Conservation (phyloP, 2,888 invertebrate species). For the Aleiodes testaceus region DNA sequence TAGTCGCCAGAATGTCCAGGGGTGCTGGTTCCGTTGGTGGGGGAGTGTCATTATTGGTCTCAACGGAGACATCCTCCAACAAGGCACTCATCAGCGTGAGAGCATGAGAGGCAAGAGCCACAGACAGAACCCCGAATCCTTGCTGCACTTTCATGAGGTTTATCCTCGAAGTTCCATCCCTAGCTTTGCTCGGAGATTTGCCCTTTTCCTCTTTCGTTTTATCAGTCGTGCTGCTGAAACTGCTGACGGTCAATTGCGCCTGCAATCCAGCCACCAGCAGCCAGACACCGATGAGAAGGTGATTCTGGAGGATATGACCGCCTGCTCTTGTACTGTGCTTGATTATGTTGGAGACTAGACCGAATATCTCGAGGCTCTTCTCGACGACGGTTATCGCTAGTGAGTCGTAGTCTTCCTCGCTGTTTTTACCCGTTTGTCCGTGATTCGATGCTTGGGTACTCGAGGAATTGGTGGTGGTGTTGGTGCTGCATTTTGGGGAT, state of each 20-base stretch:
- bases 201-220: constrained; percentile 77
- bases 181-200: constrained; percentile 77
- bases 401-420: constrained; percentile 86
- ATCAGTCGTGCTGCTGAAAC: constrained; percentile 71
- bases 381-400: constrained; percentile 89
- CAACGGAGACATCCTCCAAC: constrained; percentile 85
- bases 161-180: constrained; percentile 77
- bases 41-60: constrained; percentile 73
- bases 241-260: constrained; percentile 82
- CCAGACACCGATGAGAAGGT: constrained; percentile 92
- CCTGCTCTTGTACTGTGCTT: constrained; percentile 90
- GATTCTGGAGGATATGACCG: constrained; percentile 91
- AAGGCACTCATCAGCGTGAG: constrained; percentile 84
- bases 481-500: constrained; percentile 76
- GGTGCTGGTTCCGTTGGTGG: constrained; percentile 76
- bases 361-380: constrained; percentile 90
- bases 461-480: constrained; percentile 45
- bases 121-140: constrained; percentile 91
- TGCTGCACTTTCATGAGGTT: constrained; percentile 87
- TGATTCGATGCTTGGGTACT: constrained; percentile 54
- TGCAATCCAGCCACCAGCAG: constrained; percentile 90
- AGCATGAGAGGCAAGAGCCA: constrained; percentile 89
- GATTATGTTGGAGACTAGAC: constrained; percentile 85
- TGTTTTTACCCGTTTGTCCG: constrained; percentile 63
- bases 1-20: constrained; percentile 78